Evolutionary conservation across 1,140 invertebrate species (phyloP).

Genomic region (Telenomus remus): DNA sequence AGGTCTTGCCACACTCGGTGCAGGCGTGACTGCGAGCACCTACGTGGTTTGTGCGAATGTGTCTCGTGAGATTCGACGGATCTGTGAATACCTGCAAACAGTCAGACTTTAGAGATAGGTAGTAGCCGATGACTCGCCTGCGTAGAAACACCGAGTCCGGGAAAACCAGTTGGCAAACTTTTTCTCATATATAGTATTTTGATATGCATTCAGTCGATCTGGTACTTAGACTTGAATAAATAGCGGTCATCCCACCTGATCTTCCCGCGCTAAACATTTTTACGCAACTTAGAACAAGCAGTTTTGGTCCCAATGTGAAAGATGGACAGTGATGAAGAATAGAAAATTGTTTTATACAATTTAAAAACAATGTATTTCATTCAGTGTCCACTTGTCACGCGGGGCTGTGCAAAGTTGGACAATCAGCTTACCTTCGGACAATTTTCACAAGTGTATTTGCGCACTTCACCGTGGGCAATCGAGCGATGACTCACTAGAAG

Average conservation of each 20-base stretch:
- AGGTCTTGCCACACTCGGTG: constrained; percentile 98
- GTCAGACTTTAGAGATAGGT: constrained; percentile 69
- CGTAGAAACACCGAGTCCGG: constrained; percentile 39
- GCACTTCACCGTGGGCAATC: constrained; percentile 84
- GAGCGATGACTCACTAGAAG: constrained; percentile 89
- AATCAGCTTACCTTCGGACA: constrained; percentile 85
- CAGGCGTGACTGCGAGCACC: constrained; percentile 96
- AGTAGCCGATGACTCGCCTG: constrained; percentile 11
- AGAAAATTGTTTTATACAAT: no score
- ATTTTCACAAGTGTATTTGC: constrained; percentile 94
- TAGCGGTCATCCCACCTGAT: constrained; percentile 16
- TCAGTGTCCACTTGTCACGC: no score
- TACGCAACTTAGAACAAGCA: constrained; percentile 23
- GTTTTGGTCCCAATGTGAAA: not conserved
- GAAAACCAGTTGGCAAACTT: constrained; percentile 22
- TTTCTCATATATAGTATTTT: not conserved
- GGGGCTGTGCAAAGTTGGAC: not conserved
- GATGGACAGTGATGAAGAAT: no score
- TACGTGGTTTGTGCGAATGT: constrained; percentile 94
- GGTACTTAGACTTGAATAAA: not conserved
- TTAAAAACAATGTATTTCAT: no score
- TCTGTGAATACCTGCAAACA: constrained; percentile 90
- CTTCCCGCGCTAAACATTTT: constrained; percentile 46
- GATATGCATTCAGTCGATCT: not conserved
- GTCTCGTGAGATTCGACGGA: constrained; percentile 95